Conservation (phyloP, 2,113 vertebrate genomes). For the Poicephalus meyeri region DNA sequence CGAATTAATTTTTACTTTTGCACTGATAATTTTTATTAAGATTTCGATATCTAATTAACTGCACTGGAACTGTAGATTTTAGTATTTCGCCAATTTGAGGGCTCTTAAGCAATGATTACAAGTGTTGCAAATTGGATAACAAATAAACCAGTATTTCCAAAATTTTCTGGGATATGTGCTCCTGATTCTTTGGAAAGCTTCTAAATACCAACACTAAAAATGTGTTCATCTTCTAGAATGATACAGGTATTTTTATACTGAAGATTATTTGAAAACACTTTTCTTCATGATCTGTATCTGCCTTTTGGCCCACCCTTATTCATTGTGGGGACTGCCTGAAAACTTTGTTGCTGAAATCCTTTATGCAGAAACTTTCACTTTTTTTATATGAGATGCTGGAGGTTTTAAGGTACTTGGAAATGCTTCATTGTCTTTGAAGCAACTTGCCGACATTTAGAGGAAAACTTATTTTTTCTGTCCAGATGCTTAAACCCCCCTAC, state of each 20-base stretch:
- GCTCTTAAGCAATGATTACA: background rate
- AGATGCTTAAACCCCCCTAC: background rate
- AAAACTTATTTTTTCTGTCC: background rate
- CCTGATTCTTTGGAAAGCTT: background rate
- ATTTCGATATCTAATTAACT: background rate
- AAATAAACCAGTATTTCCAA: conserved; percentile 42
- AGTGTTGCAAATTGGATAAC: background rate
- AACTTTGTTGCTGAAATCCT: background rate
- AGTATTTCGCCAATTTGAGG: background rate
- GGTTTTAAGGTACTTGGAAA: background rate
- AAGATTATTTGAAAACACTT: background rate
- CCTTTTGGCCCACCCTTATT: background rate
- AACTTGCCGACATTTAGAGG: background rate
- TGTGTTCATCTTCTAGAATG: background rate
- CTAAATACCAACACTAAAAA: background rate
- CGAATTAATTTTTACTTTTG: conserved; percentile 28
- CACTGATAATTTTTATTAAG: conserved; percentile 43
- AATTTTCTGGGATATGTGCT: background rate
- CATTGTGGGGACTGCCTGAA: background rate
- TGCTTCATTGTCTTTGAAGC: background rate
- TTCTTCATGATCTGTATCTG: background rate
- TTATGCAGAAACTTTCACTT: background rate
- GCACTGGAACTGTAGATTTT: conserved; percentile 29
- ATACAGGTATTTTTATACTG: background rate
- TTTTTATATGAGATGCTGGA: background rate